phyloP scores from a whole-genome alignment of 2,888 invertebrate genomes.

The Argyra leucocephala region DNA sequence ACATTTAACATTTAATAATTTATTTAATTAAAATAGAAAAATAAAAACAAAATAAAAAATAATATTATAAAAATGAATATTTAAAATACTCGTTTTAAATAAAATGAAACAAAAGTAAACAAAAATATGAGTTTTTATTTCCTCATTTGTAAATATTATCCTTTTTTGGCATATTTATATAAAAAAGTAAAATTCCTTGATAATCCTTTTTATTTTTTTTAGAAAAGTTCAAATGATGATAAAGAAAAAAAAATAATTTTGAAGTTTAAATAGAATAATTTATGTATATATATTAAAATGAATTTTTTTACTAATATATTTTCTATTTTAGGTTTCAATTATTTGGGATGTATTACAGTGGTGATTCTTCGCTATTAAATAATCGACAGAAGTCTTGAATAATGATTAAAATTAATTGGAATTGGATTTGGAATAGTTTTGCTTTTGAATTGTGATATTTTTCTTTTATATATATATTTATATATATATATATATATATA shows the following conservation, averaged over 20 bases:
- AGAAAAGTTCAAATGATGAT: no score
- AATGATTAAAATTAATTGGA: neutral
- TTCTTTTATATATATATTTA: neutral
- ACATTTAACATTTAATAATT: neutral
- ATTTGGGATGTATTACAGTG: neutral
- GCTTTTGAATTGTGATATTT: neutral
- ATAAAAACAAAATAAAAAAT: neutral
- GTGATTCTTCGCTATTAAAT: no score
- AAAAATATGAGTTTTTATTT: neutral
- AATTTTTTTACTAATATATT: neutral
- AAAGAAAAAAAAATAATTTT: no score
- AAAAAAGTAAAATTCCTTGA: no score
- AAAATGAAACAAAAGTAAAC: neutral
- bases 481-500: no score
- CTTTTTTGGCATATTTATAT: no score
- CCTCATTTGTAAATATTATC: no score
- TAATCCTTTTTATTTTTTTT: no score
- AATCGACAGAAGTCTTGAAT: no score
- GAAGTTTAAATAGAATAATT: neutral
- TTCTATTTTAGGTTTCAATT: neutral
- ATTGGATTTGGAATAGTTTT: neutral
- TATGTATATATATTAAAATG: neutral
- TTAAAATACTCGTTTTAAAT: slow-evolving; percentile 1
- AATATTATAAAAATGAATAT: neutral
- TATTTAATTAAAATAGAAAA: neutral